Percentiles rank a stretch among this genome's conserved stretches.
Conservation (phyloP, 2,113 vertebrate species). For the Elgaria multicarinata region DNA sequence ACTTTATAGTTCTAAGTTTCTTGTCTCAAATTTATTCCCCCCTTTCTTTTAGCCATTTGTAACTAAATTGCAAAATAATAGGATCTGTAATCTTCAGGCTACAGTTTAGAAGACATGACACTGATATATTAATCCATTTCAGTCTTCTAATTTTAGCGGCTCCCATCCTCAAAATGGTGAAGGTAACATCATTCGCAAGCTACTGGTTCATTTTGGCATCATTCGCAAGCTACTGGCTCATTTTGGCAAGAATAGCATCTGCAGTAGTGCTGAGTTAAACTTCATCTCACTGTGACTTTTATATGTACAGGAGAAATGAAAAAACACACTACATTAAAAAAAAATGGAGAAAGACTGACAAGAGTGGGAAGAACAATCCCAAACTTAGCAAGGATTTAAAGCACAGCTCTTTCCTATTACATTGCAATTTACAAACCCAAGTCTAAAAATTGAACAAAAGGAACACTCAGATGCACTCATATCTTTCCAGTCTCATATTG, state of each 20-base stretch:
- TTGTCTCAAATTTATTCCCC: conserved; percentile 2
- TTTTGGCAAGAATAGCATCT: neutral
- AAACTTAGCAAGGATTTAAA: neutral
- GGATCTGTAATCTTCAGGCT: conserved; percentile 4
- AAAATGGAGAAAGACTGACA: neutral
- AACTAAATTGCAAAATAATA: conserved; percentile 37
- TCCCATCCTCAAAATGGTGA: conserved; percentile 9
- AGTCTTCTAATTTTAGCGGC: conserved; percentile 43
- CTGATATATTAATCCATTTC: conserved; percentile 42
- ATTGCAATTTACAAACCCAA: neutral
- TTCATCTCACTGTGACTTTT: neutral
- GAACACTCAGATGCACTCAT: neutral
- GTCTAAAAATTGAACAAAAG: neutral
- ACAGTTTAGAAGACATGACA: neutral
- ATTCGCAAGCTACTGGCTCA: conserved; percentile 21
- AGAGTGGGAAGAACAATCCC: neutral
- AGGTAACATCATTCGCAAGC: conserved; percentile 32
- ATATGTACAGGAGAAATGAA: neutral
- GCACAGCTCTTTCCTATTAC: neutral
- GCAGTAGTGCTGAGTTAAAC: neutral
- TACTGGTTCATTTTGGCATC: too few relatives aligned
- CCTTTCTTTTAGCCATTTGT: neutral
- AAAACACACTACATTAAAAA: neutral
- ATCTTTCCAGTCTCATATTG: neutral
- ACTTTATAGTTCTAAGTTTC: neutral